Base-by-base conservation (phyloP, 2,888 invertebrate genomes). In the Melitaea athalia region DNA sequence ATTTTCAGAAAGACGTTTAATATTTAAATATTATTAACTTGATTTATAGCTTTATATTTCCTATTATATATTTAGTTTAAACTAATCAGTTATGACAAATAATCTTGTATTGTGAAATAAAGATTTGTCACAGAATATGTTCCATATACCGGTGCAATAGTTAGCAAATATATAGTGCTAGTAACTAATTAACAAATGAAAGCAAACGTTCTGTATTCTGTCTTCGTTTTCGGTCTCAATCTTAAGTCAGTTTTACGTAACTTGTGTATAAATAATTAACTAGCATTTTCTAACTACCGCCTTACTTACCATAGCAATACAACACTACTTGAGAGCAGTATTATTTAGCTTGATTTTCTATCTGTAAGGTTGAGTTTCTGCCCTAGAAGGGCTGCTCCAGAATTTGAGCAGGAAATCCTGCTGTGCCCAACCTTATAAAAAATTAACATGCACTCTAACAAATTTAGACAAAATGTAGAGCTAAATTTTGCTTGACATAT, bases 181-280 rank as follows among this genome's bases (percentile, higher is more conserved):
- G 38, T 10, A 10, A 67, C 55, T 67, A 65, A 65, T 67, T 62
- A 55, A 62, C 66, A 62, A 67, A 60, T 62, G 66, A 67, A 67
- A 53, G 62, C 49, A 65, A 65, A 60, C 15, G 59, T 43, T 59
- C 1, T 38, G 59, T 45, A 47, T 43, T 59, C 47, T 47, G 59
- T n/a, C 45, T 38, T 33, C 57, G 33, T 60, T 65, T 60, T 65
- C 65, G 60, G 45, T 61, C 33, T 57, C 10, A 31, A 38, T 8
- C 38, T 38, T 24, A 38, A 38, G 38, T 38, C 38, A 57, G 57
- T 57, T 57, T 38, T 15, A 42, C 42, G 42, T 42, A 57, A 57
- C 57, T 57, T 42, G 42, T 15, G 38, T 57, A 57, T 42, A 57
- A 57, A 15, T 57, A 42, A 57, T 42, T 57, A 15, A 15, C 15